These are phyloP conservation scores for Apotomis turbidana DNA, from an alignment of 2,888 invertebrate genomes.

Conservation along the genomic window DNA sequence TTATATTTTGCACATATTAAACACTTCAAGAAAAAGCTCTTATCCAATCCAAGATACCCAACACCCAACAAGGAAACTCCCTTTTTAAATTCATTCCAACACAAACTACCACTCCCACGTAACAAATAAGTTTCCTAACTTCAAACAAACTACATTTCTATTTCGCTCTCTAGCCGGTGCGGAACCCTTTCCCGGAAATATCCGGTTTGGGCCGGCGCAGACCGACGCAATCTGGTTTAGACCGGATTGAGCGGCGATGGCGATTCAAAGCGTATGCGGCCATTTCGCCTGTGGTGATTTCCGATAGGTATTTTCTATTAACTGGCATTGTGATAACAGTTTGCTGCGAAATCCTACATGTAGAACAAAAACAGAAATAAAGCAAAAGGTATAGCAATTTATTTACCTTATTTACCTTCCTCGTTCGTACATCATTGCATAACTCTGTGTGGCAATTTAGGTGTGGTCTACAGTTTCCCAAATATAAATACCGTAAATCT, in stretches of 20 bases:
- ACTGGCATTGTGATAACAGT: not conserved
- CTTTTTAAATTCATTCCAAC: not conserved
- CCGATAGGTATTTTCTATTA: slow-evolving; percentile 30
- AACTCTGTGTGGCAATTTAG: too few relatives aligned
- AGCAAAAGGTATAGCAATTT: too few relatives aligned
- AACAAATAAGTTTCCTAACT: slow-evolving; percentile 44
- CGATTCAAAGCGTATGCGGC: slow-evolving; percentile 33
- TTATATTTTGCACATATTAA: not conserved
- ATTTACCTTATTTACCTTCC: too few relatives aligned
- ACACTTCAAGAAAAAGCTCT: not conserved
- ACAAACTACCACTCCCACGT: not conserved
- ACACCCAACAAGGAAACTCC: not conserved
- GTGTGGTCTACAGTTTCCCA: too few relatives aligned
- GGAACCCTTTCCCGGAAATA: slow-evolving; percentile 46
- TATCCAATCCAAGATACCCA: too few relatives aligned
- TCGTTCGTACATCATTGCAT: too few relatives aligned
- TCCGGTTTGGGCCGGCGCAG: slow-evolving; percentile 44
- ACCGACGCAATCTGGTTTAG: slow-evolving; percentile 33
- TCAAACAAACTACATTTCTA: slow-evolving; percentile 49
- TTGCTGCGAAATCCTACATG: not conserved
- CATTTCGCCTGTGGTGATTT: slow-evolving; percentile 34
- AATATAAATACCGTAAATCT: too few relatives aligned
- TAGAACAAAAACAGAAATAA: not conserved
- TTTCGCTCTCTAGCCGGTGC: slow-evolving; percentile 37
- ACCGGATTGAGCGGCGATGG: slow-evolving; percentile 35